Base-by-base conservation (phyloP, 2,888 invertebrate genomes). In the Euzophera pinguis region DNA sequence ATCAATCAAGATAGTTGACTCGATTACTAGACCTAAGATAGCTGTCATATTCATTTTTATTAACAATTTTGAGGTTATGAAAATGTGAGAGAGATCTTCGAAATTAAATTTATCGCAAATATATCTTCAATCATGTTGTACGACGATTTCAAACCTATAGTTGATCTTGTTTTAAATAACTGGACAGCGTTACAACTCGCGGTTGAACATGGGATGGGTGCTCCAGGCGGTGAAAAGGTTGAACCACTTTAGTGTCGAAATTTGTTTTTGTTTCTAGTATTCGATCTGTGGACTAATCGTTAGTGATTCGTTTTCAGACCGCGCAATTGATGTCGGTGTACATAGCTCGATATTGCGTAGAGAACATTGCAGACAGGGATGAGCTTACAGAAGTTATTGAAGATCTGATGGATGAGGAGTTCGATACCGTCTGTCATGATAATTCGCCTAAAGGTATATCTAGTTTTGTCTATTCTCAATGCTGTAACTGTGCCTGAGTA, bases 171-270 rank as follows among this genome's bases (percentile, higher is more conserved):
- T 45, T 92, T 95, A 54, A 94, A 93, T 65, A 93, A 93, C 69
- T 95, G 95, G 95, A 93, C 94, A 13, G 94, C 93, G 4, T 74
- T 95, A 27, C 92, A 92, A 64, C 77, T 95, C 27, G 94, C 94
- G 32, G 94, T 95, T 0, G 94, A 95, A 76, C 93, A 95, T 91
- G 93, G 93, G 61, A 93, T 94, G 93, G 94, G 93, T 32, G 93
- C 94, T 16, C 92, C 92, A 14, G 92, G 93, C 63, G 93, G 94
- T 41, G 92, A 92, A 83, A 91, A 94, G 83, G 94, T 94, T 22
- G 22, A 22, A 22, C 5, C 5, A 22, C 22, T 3, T 2, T 3
- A 22, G 22, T 22, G 22, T 22, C 22, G 22, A 22, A 3, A 5
- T 22, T 22, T 22, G 22, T 22, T 22, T 22, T 22, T 22, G 22